These are phyloP conservation scores for Lepus timidus DNA, from an alignment of 2,113 vertebrate genomes.

Conservation along the genomic window DNA sequence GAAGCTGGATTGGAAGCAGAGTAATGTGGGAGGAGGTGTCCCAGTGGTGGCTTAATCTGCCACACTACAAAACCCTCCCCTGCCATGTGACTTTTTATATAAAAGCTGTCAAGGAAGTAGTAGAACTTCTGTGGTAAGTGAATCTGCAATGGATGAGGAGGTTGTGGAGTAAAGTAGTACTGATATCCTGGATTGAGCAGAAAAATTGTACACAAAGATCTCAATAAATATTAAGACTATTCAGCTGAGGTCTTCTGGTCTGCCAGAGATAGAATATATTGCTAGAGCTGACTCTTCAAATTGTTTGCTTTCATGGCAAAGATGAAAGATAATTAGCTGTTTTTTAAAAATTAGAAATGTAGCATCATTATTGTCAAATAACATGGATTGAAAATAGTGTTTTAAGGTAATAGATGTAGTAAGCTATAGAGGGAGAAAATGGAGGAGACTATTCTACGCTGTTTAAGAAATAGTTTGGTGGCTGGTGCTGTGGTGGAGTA, in stretches of 20 bases:
- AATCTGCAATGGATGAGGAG: constrained; percentile 11
- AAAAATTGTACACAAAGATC: not conserved
- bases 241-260: constrained; percentile 4
- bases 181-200: constrained; percentile 10
- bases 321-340: not conserved
- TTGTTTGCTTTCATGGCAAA: constrained; percentile 18
- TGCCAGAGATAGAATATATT: not conserved
- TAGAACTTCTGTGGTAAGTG: not conserved
- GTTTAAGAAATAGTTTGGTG: not conserved
- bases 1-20: no score
- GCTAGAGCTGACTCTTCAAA: constrained; percentile 15
- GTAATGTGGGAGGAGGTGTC: no score
- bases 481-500: no score
- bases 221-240: not conserved
- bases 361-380: constrained; percentile 21
- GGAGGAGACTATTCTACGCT: not conserved
- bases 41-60: no score
- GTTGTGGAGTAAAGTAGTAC: not conserved
- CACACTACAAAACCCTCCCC: no score
- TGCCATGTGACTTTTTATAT: not conserved
- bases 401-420: not conserved
- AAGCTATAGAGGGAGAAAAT: constrained; percentile 20
- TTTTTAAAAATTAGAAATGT: constrained; percentile 9
- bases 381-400: constrained; percentile 48
- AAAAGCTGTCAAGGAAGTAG: not conserved